A percentile compares a stretch with the other conserved stretches of the same genome.
Evolutionary conservation across 2,113 vertebrate genomes (phyloP).

Genomic region (Carassius auratus): DNA sequence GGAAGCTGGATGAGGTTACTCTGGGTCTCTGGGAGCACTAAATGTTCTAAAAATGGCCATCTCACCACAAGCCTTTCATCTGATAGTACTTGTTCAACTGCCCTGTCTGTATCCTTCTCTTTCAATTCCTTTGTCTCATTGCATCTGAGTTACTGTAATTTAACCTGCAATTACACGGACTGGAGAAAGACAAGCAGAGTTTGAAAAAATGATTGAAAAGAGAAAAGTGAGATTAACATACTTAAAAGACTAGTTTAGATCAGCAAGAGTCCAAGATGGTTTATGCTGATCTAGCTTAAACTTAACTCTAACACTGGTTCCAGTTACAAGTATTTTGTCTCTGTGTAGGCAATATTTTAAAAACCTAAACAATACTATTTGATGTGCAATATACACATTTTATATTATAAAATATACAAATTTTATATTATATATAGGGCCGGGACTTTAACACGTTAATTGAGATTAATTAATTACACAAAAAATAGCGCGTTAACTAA

Average conservation of each 20-base stretch:
- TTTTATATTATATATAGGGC: no score
- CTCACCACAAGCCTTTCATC: slow-evolving; percentile 30
- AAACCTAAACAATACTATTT: background rate
- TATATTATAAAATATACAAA: no score
- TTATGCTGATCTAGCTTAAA: background rate
- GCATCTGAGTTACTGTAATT: slow-evolving; percentile 16
- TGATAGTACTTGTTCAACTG: slow-evolving; percentile 37
- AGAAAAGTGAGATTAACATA: background rate
- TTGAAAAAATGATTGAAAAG: background rate
- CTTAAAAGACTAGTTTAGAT: background rate
- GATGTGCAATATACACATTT: background rate
- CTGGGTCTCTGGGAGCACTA: background rate
- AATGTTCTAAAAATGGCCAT: slow-evolving; percentile 39
- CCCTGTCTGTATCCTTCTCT: slow-evolving; percentile 31
- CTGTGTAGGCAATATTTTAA: background rate
- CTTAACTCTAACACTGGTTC: background rate
- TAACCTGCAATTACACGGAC: slow-evolving; percentile 26
- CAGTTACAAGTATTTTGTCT: background rate
- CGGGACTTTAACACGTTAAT: no score
- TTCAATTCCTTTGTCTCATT: slow-evolving; percentile 19
- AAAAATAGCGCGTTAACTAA: no score
- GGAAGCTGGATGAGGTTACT: slow-evolving; percentile 13
- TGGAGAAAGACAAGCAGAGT: background rate
- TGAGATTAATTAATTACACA: no score
- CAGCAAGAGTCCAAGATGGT: background rate